A percentile compares a stretch with the other conserved stretches of the same genome.
phyloP scores from a whole-genome alignment of 2,113 vertebrate species.

The Oriolus oriolus region DNA sequence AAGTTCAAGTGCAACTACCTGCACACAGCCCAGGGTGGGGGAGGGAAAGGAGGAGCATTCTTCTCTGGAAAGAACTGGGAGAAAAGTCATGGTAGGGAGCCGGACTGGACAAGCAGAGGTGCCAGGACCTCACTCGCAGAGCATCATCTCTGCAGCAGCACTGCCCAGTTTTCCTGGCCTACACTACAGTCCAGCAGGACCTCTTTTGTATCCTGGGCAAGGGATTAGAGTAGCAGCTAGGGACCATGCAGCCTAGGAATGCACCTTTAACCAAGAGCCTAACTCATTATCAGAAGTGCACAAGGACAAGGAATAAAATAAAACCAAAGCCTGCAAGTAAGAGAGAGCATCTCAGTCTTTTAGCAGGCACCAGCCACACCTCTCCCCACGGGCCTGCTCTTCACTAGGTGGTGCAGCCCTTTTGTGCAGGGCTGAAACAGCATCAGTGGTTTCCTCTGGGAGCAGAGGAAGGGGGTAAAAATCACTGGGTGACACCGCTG shows the following conservation, averaged over 20 bases:
- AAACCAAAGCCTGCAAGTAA: too few relatives aligned
- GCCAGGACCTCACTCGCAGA: background rate
- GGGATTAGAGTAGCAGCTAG: background rate
- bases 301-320: background rate
- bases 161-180: background rate
- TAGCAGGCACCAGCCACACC: background rate
- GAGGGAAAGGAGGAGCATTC: background rate
- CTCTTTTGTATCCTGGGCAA: background rate
- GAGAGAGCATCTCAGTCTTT: background rate
- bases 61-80: background rate
- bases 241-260: background rate
- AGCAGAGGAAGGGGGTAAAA: background rate
- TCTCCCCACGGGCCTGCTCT: background rate
- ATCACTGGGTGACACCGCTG: background rate
- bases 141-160: background rate
- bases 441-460: background rate
- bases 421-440: background rate
- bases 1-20: background rate
- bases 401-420: background rate
- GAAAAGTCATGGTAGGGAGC: background rate
- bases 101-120: background rate
- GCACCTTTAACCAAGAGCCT: background rate
- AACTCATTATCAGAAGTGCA: background rate
- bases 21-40: accelerated
- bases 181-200: background rate